Evolutionary conservation across 53 echinoderm and acorn worm species (phyloP).

Genomic region (Mesocentrotus franciscanus): DNA sequence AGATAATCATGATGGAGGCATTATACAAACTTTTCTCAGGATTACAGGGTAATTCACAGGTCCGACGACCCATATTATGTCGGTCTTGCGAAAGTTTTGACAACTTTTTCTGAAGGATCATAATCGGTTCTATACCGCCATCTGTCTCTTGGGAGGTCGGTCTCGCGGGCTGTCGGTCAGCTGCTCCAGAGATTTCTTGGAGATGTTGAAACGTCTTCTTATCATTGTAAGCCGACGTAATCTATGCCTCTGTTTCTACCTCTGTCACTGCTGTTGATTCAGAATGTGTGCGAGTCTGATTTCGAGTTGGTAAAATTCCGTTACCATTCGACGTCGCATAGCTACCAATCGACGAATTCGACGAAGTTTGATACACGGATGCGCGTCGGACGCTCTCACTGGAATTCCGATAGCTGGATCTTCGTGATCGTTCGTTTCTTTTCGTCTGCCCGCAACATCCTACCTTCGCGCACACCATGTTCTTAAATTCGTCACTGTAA

Average conservation of each 20-base stretch:
- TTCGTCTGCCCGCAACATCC: neutral
- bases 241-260: constrained; percentile 20
- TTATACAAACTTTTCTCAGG: no score
- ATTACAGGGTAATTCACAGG: no score
- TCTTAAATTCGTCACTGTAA: constrained; percentile 54
- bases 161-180: no score
- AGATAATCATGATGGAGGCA: no score
- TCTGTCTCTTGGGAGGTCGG: no score
- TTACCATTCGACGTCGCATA: neutral
- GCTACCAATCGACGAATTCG: neutral
- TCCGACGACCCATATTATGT: no score
- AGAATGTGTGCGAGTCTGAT: neutral
- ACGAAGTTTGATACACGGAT: neutral
- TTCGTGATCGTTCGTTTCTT: neutral
- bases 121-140: no score
- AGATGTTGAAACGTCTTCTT: neutral
- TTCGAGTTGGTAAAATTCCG: neutral
- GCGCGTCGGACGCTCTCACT: constrained; percentile 32
- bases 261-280: constrained; percentile 20
- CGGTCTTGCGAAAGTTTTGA: no score
- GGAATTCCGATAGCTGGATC: neutral
- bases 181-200: no score
- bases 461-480: neutral
- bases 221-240: neutral
- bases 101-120: no score